Percentiles rank a stretch among this genome's conserved stretches.
Evolutionary conservation across 2,113 vertebrate species (phyloP).

Genomic region (Pristiophorus japonicus): DNA sequence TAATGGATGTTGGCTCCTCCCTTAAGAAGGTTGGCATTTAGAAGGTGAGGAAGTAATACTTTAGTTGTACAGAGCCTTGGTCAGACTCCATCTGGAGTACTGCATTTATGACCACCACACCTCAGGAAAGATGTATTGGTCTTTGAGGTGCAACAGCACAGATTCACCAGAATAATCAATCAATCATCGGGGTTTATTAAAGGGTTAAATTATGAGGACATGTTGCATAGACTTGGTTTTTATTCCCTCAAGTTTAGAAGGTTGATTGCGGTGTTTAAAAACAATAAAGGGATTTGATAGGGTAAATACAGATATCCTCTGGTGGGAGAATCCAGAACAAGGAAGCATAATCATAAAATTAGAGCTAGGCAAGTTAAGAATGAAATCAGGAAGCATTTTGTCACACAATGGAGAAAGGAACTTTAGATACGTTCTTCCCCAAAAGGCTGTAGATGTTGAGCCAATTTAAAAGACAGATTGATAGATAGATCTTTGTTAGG

Average conservation of each 20-base stretch:
- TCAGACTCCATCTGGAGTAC: not conserved
- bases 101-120: not conserved
- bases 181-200: no score
- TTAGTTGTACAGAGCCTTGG: not conserved
- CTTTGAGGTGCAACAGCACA: not conserved
- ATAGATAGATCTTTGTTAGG: no score
- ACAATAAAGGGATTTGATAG: no score
- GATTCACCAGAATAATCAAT: not conserved
- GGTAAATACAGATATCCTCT: no score
- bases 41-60: not conserved
- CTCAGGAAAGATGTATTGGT: not conserved
- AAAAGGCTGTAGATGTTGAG: no score
- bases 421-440: no score
- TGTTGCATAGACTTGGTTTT: not conserved
- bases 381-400: no score
- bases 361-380: no score
- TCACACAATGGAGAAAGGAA: no score
- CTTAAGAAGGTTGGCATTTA: not conserved
- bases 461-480: no score
- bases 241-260: not conserved
- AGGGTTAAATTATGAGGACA: not conserved
- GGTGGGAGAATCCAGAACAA: no score
- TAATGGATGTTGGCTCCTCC: not conserved
- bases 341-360: no score
- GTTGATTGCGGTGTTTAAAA: not conserved